Base-by-base conservation (phyloP, 2,888 invertebrate genomes). In the Pimpla rufipes region DNA sequence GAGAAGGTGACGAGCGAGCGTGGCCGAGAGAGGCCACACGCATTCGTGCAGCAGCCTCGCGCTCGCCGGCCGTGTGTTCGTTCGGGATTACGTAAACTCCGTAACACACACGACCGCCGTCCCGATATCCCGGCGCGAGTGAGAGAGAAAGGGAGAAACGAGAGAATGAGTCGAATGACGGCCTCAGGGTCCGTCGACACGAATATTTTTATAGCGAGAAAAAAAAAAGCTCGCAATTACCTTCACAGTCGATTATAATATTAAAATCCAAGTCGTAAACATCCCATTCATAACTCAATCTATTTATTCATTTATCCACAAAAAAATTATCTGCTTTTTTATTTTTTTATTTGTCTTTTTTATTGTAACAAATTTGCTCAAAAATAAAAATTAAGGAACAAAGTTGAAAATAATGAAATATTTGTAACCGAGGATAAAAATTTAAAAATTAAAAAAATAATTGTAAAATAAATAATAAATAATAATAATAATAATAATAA, bases 21-120 rank as follows among this genome's bases (percentile, higher is more conserved):
- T 52, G 62, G 73, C 71, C 52, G 68, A 2, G 2, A 2, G 29
- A 2, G 29, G 29, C 29, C 29, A 42, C 50, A 42, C 67, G 5
- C 35, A 55, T 71, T 52, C 55, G 70, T 40, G 47, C 62, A 70
- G 59, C 74, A 59, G 73, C 35, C 23, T 42, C 70, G 47, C 71
- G 23, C n/a, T n/a, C 55, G 55, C 57, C 40, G 57, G 18, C 16
- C 37, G 18, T 16, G n/a, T 64, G 11, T 64, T 37, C 52, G 59
- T 77, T 50, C 8, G 13, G 29, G 64, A 82, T 82, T 82, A 76
- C 75, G 83, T 83, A 83, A 83, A 66, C 29, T 83, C 70, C 21
- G 64, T 71, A 81, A 45, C 62, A 42, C 55, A 52, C 35, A 75
- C 59, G 57, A 62, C 16, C 42, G 47, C 50, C 23, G 55, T 1